These are phyloP conservation scores for Natrix natrix DNA, from an alignment of 2,797 vertebrate species.

Conservation along the genomic window DNA sequence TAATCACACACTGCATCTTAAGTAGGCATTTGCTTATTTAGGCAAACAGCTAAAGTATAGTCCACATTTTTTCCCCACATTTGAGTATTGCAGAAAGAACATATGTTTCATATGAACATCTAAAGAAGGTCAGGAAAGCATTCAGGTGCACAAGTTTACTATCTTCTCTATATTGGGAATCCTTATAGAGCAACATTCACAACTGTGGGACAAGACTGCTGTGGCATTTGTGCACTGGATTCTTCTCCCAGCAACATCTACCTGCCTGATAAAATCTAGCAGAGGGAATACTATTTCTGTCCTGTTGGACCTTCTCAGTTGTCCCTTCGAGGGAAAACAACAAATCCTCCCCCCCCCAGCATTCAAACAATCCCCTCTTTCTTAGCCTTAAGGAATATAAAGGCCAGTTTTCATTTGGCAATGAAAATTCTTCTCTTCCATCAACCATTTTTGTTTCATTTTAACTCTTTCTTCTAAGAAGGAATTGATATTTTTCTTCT, in stretches of 20 bases:
- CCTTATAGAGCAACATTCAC: background rate
- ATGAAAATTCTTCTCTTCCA: background rate
- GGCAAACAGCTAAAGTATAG: background rate
- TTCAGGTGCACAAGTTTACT: background rate
- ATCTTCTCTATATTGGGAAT: background rate
- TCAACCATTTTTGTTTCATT: background rate
- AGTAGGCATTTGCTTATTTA: background rate
- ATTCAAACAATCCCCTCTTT: background rate
- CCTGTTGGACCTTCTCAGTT: background rate
- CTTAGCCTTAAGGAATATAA: background rate
- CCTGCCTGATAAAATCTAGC: background rate
- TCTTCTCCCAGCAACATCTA: background rate
- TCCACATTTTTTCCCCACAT: background rate
- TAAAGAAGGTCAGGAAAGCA: background rate
- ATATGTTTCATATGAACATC: background rate
- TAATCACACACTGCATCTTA: background rate
- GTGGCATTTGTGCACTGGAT: background rate
- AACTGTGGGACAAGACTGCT: background rate
- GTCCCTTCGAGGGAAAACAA: background rate
- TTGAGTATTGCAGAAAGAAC: background rate
- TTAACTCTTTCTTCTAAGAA: background rate
- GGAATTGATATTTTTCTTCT: background rate
- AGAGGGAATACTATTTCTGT: background rate
- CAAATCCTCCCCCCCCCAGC: too few species aligned
- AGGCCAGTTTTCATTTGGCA: background rate